A percentile compares a stretch with the other conserved stretches of the same genome.
phyloP scores from a whole-genome alignment of 2,797 vertebrate genomes.

The Tauraco hartlaubi region DNA sequence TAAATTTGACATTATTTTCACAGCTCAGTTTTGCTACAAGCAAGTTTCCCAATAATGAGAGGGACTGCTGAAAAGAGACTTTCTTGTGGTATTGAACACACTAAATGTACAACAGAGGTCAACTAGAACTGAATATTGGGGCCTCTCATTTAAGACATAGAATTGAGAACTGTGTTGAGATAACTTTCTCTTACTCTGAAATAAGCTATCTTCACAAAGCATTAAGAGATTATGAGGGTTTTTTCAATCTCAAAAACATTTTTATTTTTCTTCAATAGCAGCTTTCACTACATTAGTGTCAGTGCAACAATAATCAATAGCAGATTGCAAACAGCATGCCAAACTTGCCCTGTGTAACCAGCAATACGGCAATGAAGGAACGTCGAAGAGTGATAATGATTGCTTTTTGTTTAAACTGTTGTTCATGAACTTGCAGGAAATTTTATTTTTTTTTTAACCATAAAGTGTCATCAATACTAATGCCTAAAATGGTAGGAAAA shows the following conservation, averaged over 20 bases:
- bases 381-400: background rate
- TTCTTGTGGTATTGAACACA: background rate
- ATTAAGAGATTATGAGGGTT: background rate
- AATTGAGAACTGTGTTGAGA: background rate
- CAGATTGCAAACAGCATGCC: background rate
- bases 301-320: background rate
- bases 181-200: too few species aligned
- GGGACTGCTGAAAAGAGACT: background rate
- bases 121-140: background rate
- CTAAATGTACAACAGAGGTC: background rate
- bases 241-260: background rate
- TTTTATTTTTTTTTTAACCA: background rate
- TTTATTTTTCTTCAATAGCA: background rate
- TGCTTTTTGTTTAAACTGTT: background rate
- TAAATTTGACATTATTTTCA: background rate
- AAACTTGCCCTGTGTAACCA: background rate
- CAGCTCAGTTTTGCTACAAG: background rate
- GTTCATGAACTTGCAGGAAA: background rate
- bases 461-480: background rate
- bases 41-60: background rate
- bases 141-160: background rate
- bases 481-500: background rate
- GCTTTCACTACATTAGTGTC: background rate
- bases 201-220: background rate
- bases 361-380: background rate